A percentile compares a stretch with the other conserved stretches of the same genome.
Evolutionary conservation across 2,797 vertebrate genomes (phyloP).

Genomic region (Scolopax bukidnonensis): DNA sequence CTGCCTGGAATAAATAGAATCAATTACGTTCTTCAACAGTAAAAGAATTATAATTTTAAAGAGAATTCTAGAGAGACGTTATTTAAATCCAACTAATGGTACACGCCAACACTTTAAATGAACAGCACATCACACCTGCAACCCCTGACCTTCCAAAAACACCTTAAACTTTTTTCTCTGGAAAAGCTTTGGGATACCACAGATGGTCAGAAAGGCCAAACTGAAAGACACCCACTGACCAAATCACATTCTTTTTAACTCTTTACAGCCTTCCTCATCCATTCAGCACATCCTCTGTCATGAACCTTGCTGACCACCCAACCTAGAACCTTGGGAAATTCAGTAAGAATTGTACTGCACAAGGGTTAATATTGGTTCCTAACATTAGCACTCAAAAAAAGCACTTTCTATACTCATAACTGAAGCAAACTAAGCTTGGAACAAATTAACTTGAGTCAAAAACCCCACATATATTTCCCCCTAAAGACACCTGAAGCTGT

Average conservation of each 20-base stretch:
- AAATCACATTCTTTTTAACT: background rate
- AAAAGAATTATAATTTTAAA: conserved; percentile 13
- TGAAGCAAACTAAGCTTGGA: background rate
- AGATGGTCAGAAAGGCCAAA: background rate
- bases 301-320: background rate
- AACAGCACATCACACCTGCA: background rate
- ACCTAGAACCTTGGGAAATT: background rate
- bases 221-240: background rate
- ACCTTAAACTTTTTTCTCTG: background rate
- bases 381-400: background rate
- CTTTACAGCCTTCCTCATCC: background rate
- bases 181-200: background rate
- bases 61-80: background rate
- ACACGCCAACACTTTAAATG: background rate
- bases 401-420: background rate
- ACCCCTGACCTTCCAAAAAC: background rate
- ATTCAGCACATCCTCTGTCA: background rate
- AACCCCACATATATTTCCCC: background rate
- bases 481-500: background rate
- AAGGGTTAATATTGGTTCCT: background rate
- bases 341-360: background rate
- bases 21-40: conserved; percentile 58
- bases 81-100: background rate
- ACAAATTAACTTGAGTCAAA: background rate
- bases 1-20: conserved; percentile 54